Conservation (phyloP, 2,888 invertebrate species). For the Pollenia griseotomentosa region DNA sequence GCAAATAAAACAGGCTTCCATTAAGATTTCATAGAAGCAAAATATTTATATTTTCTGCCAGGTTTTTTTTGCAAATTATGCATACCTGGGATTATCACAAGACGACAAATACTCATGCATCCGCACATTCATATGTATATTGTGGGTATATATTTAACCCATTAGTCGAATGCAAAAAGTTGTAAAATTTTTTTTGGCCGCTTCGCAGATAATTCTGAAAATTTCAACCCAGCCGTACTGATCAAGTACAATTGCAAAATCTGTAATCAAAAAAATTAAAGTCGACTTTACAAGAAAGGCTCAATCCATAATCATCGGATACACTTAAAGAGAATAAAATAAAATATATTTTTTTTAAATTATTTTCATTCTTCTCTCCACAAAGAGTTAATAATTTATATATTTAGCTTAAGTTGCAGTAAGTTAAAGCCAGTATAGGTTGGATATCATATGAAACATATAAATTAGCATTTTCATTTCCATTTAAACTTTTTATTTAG, state of each 20-base stretch:
- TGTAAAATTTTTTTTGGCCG: too few species aligned
- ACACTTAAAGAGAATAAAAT: too few species aligned
- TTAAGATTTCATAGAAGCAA: slow-evolving; percentile 38
- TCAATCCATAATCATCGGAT: too few species aligned
- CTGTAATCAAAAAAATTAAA: too few species aligned
- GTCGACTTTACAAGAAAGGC: too few species aligned
- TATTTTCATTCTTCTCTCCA: too few species aligned
- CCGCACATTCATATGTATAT: not conserved
- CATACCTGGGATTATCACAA: slow-evolving; percentile 34
- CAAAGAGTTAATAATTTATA: slow-evolving; percentile 24
- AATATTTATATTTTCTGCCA: not conserved
- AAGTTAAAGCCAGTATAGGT: slow-evolving; percentile 16
- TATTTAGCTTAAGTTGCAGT: not conserved
- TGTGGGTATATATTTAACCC: not conserved
- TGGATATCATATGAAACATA: slow-evolving; percentile 49
- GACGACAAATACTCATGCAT: slow-evolving; percentile 21
- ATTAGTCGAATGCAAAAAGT: too few species aligned
- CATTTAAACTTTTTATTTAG: slow-evolving; percentile 46
- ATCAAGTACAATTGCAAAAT: too few species aligned
- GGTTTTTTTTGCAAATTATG: slow-evolving; percentile 14
- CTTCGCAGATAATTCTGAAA: too few species aligned
- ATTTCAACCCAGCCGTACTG: too few species aligned
- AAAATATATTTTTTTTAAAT: too few species aligned
- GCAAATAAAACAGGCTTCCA: slow-evolving; percentile 51
- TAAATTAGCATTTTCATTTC: slow-evolving; percentile 60